A percentile compares a stretch with the other conserved stretches of the same genome.
phyloP scores from a whole-genome alignment of 2,797 vertebrate species.

The Hydrophis major region DNA sequence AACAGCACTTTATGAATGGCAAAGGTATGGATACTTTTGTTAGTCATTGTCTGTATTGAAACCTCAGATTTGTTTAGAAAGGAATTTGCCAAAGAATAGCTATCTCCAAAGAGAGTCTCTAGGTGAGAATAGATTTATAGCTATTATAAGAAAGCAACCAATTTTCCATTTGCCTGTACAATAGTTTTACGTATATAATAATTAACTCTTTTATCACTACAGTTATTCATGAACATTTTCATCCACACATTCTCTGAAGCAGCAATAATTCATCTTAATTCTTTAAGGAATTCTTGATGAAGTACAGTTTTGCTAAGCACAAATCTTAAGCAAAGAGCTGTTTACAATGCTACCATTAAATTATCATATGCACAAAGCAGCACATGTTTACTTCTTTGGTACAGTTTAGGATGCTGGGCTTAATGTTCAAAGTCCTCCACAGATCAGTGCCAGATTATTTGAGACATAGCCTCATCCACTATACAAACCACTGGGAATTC shows the following conservation, averaged over 20 bases:
- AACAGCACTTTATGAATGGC: constrained; percentile 24
- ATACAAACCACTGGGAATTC: background rate
- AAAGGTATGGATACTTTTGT: background rate
- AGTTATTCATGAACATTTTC: constrained; percentile 43
- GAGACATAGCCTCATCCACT: background rate
- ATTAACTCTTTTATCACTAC: constrained; percentile 31
- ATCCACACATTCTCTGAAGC: constrained; percentile 52
- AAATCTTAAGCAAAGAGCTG: constrained; percentile 9
- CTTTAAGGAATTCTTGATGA: constrained; percentile 48
- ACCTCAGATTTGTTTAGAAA: background rate
- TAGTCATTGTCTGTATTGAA: constrained; percentile 7
- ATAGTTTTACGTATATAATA: constrained; percentile 41
- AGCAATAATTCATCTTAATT: constrained; percentile 37
- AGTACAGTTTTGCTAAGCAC: constrained; percentile 35
- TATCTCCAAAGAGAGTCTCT: constrained; percentile 12
- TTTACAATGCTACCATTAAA: constrained; percentile 14
- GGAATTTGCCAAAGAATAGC: constrained; percentile 22
- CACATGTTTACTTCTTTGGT: background rate
- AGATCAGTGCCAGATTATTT: background rate
- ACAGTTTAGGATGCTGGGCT: background rate
- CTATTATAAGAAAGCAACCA: constrained; percentile 23
- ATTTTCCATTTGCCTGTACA: constrained; percentile 36
- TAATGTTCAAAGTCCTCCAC: background rate
- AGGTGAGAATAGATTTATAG: constrained; percentile 13
- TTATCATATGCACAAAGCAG: constrained; percentile 13